Conservation (phyloP, 2,888 invertebrate species). For the Harpagoxenus sublaevis region DNA sequence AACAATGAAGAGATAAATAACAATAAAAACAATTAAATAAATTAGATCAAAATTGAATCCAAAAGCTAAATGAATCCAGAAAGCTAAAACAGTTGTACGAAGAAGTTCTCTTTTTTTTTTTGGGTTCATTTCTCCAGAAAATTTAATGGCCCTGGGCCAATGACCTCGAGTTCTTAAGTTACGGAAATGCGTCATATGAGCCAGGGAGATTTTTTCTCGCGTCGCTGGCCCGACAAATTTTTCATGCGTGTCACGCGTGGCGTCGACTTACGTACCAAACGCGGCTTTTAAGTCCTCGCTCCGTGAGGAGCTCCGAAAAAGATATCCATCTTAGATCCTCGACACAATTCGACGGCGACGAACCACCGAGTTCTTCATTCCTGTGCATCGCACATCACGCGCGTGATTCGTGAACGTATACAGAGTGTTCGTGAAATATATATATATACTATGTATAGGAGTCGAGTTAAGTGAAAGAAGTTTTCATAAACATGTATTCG, state of each 20-base stretch:
- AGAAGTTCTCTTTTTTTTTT: background rate
- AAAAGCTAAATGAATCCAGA: background rate
- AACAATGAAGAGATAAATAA: background rate
- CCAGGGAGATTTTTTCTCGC: background rate
- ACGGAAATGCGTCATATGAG: slow-evolving; percentile 16
- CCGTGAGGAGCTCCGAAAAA: slow-evolving; percentile 3
- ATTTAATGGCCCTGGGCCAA: background rate
- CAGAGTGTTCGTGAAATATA: background rate
- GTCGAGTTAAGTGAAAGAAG: background rate
- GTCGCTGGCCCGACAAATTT: slow-evolving; percentile 8
- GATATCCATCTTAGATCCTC: slow-evolving; percentile 80
- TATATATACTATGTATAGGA: background rate
- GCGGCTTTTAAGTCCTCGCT: background rate
- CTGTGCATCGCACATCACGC: slow-evolving; percentile 77
- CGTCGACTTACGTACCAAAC: background rate
- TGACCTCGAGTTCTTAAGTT: background rate
- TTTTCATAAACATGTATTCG: background rate
- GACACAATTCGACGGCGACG: slow-evolving; percentile 80
- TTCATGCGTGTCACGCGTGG: slow-evolving; percentile 9
- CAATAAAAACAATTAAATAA: background rate
- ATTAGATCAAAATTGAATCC: background rate
- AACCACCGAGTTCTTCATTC: slow-evolving; percentile 80
- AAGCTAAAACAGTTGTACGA: background rate
- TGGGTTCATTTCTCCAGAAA: background rate
- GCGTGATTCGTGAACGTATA: slow-evolving; percentile 6